Base-by-base conservation (phyloP, 1,140 invertebrate species). In the Brachionus paranguensis region DNA sequence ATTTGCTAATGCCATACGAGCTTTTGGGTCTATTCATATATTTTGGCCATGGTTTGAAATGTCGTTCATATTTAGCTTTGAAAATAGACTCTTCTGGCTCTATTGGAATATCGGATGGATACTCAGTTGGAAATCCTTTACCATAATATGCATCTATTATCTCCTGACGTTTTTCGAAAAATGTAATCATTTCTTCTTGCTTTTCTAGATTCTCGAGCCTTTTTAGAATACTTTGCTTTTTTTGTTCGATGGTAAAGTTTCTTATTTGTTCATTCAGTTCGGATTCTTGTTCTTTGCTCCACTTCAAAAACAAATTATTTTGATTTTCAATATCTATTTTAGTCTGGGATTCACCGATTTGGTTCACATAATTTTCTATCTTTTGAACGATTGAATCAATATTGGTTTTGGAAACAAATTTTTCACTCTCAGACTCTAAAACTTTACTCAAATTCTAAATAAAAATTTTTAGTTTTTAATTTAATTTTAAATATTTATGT, bases 31-130 rank as follows among this genome's bases (percentile, higher is more conserved):
- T 24, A 5, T 81, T 81, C 53, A 68, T 68, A 47, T 81, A 81
- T 81, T 81, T 81, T 41, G 50, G 78, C 78, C 78, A 81, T 45
- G 78, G 78, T 27, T 81, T 81, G n/a, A 81, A 81, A 47, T 81
- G 78, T 20, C 78, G 50, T 37, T 81, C 78, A 37, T 41, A 81
- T 43, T 68, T 60, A 0, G 64, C n/a, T 47, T 60, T 68, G 37
- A 81, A 81, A n/a, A 24, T 27, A 17, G 78, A 81, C 29, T 81
- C 78, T 45, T 81, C 78, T 29, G 78, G 78, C 12, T 81, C 78
- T 7, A 81, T 29, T 20, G 78, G 78, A 45, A 81, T 81, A 45
- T 81, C 50, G 3, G 64, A 68, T 11, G 78, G 78, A 43, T 81
- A 68, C 14, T 81, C 78, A 12, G 37, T 60, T 10, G 78, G 37